A percentile compares a stretch with the other conserved stretches of the same genome.
Evolutionary conservation across 2,113 vertebrate genomes (phyloP).

Genomic region (Bucco capensis): DNA sequence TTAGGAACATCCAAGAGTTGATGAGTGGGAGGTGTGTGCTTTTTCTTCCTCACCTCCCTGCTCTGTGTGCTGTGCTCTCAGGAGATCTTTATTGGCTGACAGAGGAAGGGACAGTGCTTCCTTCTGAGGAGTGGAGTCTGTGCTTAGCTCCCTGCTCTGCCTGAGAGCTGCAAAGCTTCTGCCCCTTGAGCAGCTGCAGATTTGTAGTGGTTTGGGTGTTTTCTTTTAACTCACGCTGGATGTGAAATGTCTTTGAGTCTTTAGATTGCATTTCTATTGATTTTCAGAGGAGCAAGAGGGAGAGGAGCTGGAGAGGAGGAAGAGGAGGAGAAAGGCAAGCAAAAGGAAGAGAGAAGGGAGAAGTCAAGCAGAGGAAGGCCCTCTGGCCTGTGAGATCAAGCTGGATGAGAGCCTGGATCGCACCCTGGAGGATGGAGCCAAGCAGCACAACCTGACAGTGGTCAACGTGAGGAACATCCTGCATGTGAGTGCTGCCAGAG

Average conservation of each 20-base stretch:
- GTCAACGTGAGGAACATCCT: conserved; percentile 90
- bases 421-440: conserved; percentile 87
- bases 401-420: conserved; percentile 86
- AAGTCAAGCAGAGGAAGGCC: background rate
- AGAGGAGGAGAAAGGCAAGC: conserved; percentile 66
- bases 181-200: background rate
- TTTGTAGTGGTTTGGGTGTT: background rate
- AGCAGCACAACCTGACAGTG: conserved; percentile 87
- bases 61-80: no score
- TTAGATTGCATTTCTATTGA: background rate
- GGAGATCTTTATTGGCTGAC: no score
- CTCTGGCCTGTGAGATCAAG: conserved; percentile 73
- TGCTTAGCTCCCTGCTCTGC: background rate
- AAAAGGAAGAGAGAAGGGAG: conserved; percentile 69
- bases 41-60: background rate
- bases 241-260: no score
- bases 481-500: conserved; percentile 89
- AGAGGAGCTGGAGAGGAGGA: conserved; percentile 64
- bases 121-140: background rate
- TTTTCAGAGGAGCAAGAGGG: conserved; percentile 73
- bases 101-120: background rate
- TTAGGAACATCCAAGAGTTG: background rate
- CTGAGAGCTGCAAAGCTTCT: background rate
- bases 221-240: background rate
- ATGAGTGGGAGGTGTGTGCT: no score